These are phyloP conservation scores for Polyodon spathula DNA, from an alignment of 2,113 vertebrate genomes.

Conservation along the genomic window DNA sequence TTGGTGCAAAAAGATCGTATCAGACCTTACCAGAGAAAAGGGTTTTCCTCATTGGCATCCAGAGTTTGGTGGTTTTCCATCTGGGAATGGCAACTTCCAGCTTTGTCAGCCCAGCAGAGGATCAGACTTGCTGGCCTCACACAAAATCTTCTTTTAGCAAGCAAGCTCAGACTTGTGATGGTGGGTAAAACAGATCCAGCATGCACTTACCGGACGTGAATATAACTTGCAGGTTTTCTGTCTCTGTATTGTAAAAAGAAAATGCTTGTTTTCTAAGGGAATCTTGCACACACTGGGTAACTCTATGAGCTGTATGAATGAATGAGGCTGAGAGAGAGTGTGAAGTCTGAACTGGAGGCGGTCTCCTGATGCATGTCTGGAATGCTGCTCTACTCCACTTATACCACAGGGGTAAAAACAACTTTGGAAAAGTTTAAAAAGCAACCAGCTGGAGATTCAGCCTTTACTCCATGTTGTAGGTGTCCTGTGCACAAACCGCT, in stretches of 20 bases:
- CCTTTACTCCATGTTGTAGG: background rate
- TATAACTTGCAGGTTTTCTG: background rate
- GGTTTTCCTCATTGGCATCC: conserved; percentile 36
- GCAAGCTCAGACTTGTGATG: too few relatives aligned
- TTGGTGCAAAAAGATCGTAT: too few relatives aligned
- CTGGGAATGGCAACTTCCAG: background rate
- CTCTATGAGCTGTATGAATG: background rate
- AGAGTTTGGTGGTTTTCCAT: conserved; percentile 38
- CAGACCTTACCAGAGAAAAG: conserved; percentile 43
- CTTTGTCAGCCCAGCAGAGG: background rate
- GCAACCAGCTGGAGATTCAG: background rate
- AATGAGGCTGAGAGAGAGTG: background rate
- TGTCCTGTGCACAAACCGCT: background rate
- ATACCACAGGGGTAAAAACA: background rate
- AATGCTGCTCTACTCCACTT: background rate
- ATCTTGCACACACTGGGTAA: background rate
- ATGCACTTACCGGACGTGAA: too few relatives aligned
- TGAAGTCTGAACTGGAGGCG: background rate
- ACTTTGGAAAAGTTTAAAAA: background rate
- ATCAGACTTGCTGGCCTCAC: background rate
- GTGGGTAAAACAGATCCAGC: too few relatives aligned
- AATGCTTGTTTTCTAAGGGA: background rate
- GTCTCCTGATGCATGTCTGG: conserved; percentile 7
- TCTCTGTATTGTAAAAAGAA: background rate
- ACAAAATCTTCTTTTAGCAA: background rate